Evolutionary conservation across 2,888 invertebrate species (phyloP).

Genomic region (Blastobasis adustella): DNA sequence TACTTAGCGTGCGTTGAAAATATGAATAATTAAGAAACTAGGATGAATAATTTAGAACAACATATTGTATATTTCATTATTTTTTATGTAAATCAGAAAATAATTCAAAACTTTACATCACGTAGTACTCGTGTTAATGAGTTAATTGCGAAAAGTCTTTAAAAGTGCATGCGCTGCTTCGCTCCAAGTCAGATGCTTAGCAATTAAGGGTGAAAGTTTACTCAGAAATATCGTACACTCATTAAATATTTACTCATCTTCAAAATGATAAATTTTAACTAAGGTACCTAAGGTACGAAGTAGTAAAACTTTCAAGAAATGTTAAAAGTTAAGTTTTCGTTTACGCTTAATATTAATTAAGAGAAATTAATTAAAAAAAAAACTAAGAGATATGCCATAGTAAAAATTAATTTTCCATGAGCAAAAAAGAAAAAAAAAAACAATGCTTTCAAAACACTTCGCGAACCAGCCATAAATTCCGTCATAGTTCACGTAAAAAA

Average conservation of each 20-base stretch:
- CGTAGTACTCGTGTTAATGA: conserved; percentile 57
- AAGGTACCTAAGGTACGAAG: no score
- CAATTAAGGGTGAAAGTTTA: conserved; percentile 46
- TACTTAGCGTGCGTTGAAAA: no score
- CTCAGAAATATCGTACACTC: neutral
- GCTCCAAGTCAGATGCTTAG: conserved; percentile 9
- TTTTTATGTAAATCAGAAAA: no score
- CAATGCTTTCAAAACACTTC: neutral
- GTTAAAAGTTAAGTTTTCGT: neutral
- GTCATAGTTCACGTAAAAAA: conserved; percentile 31
- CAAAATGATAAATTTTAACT: no score
- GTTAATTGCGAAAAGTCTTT: conserved; percentile 65
- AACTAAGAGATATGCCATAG: no score
- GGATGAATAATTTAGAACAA: no score
- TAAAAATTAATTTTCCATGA: neutral
- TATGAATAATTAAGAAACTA: no score
- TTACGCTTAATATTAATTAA: conserved; percentile 1
- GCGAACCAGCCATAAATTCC: conserved; percentile 22
- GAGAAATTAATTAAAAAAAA: neutral
- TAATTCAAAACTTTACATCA: no score
- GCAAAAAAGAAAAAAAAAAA: neutral
- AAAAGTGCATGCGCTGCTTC: conserved; percentile 35
- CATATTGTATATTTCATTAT: no score
- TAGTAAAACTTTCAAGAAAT: no score
- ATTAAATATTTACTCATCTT: no score